Evolutionary conservation across 1,140 invertebrate genomes (phyloP), one percentile per base, ranked within the genome.

Genomic region (Maniola jurtina): DNA sequence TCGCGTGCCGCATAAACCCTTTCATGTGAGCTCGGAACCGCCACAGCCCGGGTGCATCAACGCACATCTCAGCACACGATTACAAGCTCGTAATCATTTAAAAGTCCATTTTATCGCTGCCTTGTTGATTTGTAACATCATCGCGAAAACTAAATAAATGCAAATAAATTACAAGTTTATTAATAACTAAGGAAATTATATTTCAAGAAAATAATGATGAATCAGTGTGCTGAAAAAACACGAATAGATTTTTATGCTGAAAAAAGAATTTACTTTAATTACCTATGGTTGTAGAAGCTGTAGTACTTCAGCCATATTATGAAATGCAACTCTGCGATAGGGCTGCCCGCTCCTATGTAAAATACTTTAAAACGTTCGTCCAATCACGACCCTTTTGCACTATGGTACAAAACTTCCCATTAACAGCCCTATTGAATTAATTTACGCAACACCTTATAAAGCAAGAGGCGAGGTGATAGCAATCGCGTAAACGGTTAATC

Each of bases 361-460:
- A n/a, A 45, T 11, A 45, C 1, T 45, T 45, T 52, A 52, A 52
- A 52, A 9, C 2, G 14, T 52, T 13, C 42, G 13, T 45, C 42
- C 42, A 45, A 45, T 45, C 42, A 45, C 13, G 13, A 45, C 13
- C 35, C 6, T 13, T 1, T 4, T 55, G 9, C 34, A 35, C 10
- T 35, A 34, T 5, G n/a, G 25, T 33, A 15, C 11, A 4, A 6
- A 35, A 34, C 25, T 9, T 9, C 15, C 25, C 13, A 35, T 36
- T 34, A 14, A 13, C 13, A 13, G 25, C 13, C 13, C 54, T n/a
- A 55, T 55, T 55, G 35, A 34, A 13, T 55, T 55, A 55, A 55
- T 35, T n/a, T n/a, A 55, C 54, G 54, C 54, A 36, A 55, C 54
- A 36, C 54, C 54, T 55, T 55, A 55, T 55, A 55, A 55, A 55